A percentile compares a stretch with the other conserved stretches of the same genome.
phyloP scores from a whole-genome alignment of 2,797 vertebrate genomes.

The Triplophysa yarkandensis region DNA sequence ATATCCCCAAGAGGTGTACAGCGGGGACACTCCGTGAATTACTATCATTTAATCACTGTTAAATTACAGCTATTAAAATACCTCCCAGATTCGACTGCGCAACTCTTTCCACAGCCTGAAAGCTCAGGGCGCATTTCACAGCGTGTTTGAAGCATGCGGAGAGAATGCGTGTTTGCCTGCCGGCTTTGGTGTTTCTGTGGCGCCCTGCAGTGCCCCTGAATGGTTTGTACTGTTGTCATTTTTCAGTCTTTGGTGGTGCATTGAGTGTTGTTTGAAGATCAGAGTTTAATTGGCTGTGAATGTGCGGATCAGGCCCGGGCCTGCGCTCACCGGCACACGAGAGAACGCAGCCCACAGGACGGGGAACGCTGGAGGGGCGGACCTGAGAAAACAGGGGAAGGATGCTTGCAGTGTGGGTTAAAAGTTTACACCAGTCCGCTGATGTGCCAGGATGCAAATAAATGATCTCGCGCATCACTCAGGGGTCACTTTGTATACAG shows the following conservation, averaged over 20 bases:
- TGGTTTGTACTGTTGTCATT: slow-evolving; percentile 66
- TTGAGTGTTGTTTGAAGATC: slow-evolving; percentile 68
- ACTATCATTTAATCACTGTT: slow-evolving; percentile 59
- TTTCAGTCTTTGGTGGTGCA: slow-evolving; percentile 72
- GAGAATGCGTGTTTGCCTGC: slow-evolving; percentile 23
- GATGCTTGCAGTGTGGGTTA: neutral
- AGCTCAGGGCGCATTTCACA: neutral
- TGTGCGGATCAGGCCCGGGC: slow-evolving; percentile 72
- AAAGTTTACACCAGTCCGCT: neutral
- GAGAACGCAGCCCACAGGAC: slow-evolving; percentile 22
- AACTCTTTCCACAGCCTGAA: neutral
- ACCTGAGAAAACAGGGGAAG: slow-evolving; percentile 5
- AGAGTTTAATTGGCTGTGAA: slow-evolving; percentile 68
- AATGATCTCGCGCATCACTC: too few relatives aligned
- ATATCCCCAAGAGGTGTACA: slow-evolving; percentile 66
- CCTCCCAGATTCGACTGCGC: slow-evolving; percentile 20
- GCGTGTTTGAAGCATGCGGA: neutral
- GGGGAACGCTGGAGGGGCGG: slow-evolving; percentile 15
- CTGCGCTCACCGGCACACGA: slow-evolving; percentile 55
- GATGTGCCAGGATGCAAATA: neutral
- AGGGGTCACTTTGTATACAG: too few relatives aligned
- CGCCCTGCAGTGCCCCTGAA: slow-evolving; percentile 44
- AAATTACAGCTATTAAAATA: slow-evolving; percentile 71
- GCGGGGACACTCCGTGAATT: slow-evolving; percentile 59
- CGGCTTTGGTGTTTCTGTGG: slow-evolving; percentile 23